Evolutionary conservation across 2,113 vertebrate species (phyloP).

Genomic region (Ptyas mucosa): DNA sequence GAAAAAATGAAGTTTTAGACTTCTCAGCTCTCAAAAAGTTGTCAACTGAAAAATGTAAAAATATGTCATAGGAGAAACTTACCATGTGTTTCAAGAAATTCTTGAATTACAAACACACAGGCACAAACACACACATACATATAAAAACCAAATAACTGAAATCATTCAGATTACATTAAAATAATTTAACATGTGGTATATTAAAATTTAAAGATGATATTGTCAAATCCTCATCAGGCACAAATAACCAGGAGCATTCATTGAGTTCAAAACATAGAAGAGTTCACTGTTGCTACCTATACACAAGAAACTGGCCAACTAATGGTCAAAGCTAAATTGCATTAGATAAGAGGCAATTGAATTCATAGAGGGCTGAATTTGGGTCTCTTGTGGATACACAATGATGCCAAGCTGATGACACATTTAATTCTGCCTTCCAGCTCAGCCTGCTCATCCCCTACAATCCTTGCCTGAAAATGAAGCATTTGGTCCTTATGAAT

Average conservation of each 20-base stretch:
- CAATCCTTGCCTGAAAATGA: not conserved
- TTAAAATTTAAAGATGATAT: not conserved
- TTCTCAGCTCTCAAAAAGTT: slow-evolving; percentile 7
- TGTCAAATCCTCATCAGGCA: not conserved
- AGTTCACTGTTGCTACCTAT: not conserved
- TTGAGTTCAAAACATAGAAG: not conserved
- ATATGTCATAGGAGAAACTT: slow-evolving; percentile 31
- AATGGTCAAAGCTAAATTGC: not conserved
- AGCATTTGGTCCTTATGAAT: not conserved
- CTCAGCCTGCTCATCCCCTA: not conserved
- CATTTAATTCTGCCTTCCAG: not conserved
- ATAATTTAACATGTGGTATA: not conserved
- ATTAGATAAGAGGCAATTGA: not conserved
- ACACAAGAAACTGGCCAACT: not conserved
- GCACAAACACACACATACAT: not conserved
- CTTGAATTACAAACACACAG: not conserved
- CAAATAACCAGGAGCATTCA: not conserved
- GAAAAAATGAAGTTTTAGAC: not conserved
- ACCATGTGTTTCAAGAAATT: slow-evolving; percentile 11
- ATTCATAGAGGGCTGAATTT: not conserved
- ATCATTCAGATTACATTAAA: not conserved
- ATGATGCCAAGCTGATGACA: not conserved
- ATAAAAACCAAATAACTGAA: not conserved
- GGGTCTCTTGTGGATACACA: not conserved
- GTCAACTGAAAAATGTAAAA: slow-evolving; percentile 17